Percentiles rank a stretch among this genome's conserved stretches.
phyloP scores from a whole-genome alignment of 1,140 invertebrate genomes.

The Trichonephila inaurata region DNA sequence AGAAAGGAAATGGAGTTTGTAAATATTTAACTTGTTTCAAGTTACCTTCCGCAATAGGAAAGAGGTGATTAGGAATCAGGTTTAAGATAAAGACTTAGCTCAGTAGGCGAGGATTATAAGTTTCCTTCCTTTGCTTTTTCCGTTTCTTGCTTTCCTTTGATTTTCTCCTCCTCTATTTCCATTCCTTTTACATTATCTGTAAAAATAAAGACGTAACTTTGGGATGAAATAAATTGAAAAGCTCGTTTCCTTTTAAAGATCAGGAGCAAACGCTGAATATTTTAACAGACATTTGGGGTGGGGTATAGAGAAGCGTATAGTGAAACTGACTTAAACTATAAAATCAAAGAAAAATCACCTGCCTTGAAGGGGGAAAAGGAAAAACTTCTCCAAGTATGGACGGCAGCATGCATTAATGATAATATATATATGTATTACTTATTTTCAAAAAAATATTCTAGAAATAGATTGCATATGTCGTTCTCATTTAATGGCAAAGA shows the following conservation, averaged over 20 bases:
- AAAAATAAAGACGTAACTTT: constrained; percentile 29
- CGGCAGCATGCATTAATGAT: background rate
- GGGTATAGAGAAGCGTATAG: background rate
- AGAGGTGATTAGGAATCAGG: constrained; percentile 55
- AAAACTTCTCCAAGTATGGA: background rate
- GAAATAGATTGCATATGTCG: too few relatives aligned
- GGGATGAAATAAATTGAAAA: constrained; percentile 47
- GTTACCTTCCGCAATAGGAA: constrained; percentile 69
- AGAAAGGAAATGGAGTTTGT: constrained; percentile 76
- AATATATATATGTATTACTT: too few relatives aligned
- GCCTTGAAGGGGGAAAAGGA: background rate
- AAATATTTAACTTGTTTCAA: constrained; percentile 76
- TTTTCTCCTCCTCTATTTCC: constrained; percentile 16
- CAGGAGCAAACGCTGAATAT: constrained; percentile 31
- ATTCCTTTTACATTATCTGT: constrained; percentile 40
- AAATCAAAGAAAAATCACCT: background rate
- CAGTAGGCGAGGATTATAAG: constrained; percentile 67
- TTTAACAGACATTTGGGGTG: background rate
- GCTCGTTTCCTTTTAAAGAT: background rate
- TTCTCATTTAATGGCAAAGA: background rate
- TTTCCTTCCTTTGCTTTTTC: background rate
- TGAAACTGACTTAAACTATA: background rate
- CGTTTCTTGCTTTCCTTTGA: constrained; percentile 31
- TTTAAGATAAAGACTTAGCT: constrained; percentile 62
- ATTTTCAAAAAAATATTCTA: too few relatives aligned